Conservation (phyloP, 2,113 vertebrate genomes). For the Neolamprologus falcicula region DNA sequence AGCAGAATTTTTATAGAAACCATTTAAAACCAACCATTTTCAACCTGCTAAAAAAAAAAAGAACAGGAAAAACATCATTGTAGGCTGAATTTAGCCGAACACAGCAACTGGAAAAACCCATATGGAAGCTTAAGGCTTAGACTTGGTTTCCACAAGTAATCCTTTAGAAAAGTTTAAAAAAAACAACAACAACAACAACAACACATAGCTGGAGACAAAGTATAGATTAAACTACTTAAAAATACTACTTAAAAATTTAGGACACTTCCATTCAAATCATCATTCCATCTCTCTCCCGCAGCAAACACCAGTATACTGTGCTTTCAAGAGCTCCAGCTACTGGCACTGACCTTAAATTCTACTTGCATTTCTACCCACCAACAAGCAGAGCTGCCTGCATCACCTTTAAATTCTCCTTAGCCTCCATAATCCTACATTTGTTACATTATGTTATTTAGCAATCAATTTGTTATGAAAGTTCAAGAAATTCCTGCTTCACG, state of each 20-base stretch:
- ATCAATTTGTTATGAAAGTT: not conserved
- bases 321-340: not conserved
- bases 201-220: not conserved
- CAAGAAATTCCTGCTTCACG: not conserved
- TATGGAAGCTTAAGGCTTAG: not conserved
- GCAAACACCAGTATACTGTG: not conserved
- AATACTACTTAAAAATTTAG: not conserved
- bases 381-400: not conserved
- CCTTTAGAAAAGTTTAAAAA: not conserved
- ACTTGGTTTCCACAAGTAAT: not conserved
- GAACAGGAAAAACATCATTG: not conserved
- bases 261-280: not conserved
- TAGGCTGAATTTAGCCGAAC: not conserved
- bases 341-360: not conserved
- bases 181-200: not conserved
- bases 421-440: not conserved
- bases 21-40: not conserved
- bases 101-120: not conserved
- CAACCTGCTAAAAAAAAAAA: not conserved
- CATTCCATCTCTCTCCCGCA: not conserved
- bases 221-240: not conserved
- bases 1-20: not conserved
- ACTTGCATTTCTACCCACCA: not conserved
- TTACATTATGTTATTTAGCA: not conserved
- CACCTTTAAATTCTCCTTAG: not conserved